Evolutionary conservation across 2,888 invertebrate genomes (phyloP), one percentile per base, ranked within the genome.

Genomic region (Drosophila tripunctata): DNA sequence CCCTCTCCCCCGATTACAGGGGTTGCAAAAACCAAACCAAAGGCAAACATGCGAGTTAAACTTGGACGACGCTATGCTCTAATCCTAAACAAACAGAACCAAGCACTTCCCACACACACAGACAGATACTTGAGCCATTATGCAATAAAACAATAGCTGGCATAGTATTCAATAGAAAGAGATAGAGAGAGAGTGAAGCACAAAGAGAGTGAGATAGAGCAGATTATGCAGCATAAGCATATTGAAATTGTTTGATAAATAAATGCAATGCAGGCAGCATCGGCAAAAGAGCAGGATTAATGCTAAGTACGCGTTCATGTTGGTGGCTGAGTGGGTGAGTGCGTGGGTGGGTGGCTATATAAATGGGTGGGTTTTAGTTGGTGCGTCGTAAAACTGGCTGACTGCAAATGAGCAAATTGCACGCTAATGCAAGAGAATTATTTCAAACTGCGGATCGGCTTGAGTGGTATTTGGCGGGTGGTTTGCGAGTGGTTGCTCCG

Each of bases 201-300:
- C 17, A 30, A 21, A 36, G 62, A 24, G 19, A 21, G 15, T 8
- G 7, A 31, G 33, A 24, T 24, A 36, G 30, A 44, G 35, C 35
- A 65, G 77, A 82, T 77, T 75, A 83, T 63, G 67, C 51, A 65
- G 60, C 67, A 63, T 67, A 72, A 78, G 81, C 83, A 85, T 86
- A 87, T 86, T 86, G 85, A 81, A 83, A 79, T 83, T 81, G 81
- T 81, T 85, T 85, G 85, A 83, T 79, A 81, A 79, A 83, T 85
- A 85, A 84, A 83, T 85, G 85, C 73, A 75, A 57, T 61, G 66
- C 72, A 52, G 60, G 66, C 72, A 52, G 60, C 44, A 41, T 45
- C 22, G 17, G 51, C 47, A 51, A 45, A 63, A 54, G 54, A 56
- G 58, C 57, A 40, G 79, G 86, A 72, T 80, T 85, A 80, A 61